Base-by-base conservation (phyloP, 2,888 invertebrate species). In the Drosophila conformis region DNA sequence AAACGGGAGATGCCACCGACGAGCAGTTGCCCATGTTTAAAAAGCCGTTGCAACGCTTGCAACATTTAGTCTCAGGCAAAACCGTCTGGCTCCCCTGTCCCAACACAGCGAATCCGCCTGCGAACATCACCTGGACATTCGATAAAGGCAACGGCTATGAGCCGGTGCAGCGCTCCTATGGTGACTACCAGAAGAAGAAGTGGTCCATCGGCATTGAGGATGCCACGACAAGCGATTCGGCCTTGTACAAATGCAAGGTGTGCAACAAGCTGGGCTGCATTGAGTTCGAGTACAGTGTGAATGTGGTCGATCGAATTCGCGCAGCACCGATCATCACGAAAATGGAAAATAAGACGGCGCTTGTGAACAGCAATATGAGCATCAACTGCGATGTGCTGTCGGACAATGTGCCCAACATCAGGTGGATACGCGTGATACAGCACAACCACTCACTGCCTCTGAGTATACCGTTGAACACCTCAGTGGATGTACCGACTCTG, bases 61-160 rank as follows among this genome's bases (percentile, higher is more conserved):
- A 80, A 13, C 87, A 87, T 49, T 31, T n/a, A 89, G 97, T 97
- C 0, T 96, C 97, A 10, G 97, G 97, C 1, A 96, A 95, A 80
- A 96, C 95, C 88, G 94, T 96, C 11, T 94, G 94, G 81, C 51
- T 88, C 13, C 59, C 69, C 90, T 98, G 98, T 92, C 95, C 95
- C 58, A 95, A 95, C 6, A 61, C 42, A 91, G 97, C 97, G 5
- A 95, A 95, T 87, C 98, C 98, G 1, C 93, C 94, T 60, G 97
- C 98, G 2, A 97, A 96, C 90, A 96, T 98, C 73, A 96, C 96
- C 1, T 98, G 98, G 98, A 95, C 95, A 57, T 96, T 96, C 91
- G 95, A 98, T 92, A 95, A 95, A 54, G 42, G 59, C 4, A 18
- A n/a, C 3, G 76, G 63, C 1, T 80, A 59, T 65, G 94, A 94